Conservation (phyloP, 2,797 vertebrate genomes). For the Anguilla obscura region DNA sequence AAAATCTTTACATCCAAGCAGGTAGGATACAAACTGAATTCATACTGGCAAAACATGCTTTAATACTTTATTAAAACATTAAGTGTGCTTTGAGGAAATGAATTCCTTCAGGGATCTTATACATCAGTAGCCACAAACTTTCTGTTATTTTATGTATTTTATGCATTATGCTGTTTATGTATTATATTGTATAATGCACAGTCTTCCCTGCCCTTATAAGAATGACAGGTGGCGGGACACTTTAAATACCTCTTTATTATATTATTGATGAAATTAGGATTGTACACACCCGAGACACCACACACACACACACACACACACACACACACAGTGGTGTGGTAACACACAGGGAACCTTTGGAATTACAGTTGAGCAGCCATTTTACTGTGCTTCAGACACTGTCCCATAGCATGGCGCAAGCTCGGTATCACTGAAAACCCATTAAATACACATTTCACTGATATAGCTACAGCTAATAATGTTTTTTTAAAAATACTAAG, state of each 20-base stretch:
- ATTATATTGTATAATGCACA: neutral
- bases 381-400: neutral
- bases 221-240: neutral
- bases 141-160: neutral
- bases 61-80: neutral
- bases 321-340: neutral
- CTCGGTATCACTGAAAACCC: neutral
- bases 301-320: neutral
- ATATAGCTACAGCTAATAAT: neutral
- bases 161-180: neutral
- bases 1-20: too few species aligned
- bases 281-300: neutral
- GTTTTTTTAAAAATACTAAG: too few species aligned
- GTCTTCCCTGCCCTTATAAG: neutral
- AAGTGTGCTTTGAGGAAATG: neutral
- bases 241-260: too few species aligned
- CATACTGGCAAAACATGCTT: neutral
- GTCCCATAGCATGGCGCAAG: neutral
- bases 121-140: neutral
- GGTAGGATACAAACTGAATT: neutral
- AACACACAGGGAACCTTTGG: neutral
- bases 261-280: too few species aligned
- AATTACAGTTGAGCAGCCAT: neutral
- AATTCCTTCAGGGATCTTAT: neutral
- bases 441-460: neutral